A percentile compares a stretch with the other conserved stretches of the same genome.
These are phyloP conservation scores for Chironomus tepperi DNA, from an alignment of 1,140 invertebrate species.

Conservation along the genomic window DNA sequence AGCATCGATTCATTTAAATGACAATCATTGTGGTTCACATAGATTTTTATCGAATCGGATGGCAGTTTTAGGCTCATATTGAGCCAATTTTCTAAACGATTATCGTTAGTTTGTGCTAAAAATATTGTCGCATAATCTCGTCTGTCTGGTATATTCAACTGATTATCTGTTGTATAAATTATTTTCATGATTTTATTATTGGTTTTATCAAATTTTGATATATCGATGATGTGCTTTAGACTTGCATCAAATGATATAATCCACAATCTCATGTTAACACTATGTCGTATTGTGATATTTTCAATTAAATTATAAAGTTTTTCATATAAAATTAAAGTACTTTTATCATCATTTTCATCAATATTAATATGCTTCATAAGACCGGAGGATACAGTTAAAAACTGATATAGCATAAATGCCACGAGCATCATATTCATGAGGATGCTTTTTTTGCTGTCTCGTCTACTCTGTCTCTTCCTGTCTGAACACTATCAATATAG, in stretches of 20 bases:
- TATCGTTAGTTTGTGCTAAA: background rate
- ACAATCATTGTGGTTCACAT: slow-evolving; percentile 6
- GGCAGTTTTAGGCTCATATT: background rate
- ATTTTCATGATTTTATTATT: background rate
- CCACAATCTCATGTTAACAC: background rate
- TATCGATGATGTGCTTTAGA: background rate
- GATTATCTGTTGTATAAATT: background rate
- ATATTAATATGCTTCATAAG: background rate
- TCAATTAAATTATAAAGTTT: slow-evolving; percentile 15
- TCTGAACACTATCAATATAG: too few species aligned
- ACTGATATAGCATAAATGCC: background rate
- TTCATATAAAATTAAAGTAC: slow-evolving; percentile 1
- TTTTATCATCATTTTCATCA: background rate
- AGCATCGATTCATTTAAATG: slow-evolving; percentile 8
- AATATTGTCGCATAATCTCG: slow-evolving; percentile 17
- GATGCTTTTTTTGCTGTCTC: background rate
- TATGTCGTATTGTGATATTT: background rate
- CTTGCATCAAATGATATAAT: background rate
- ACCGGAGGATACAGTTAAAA: background rate
- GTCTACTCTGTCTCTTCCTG: too few species aligned
- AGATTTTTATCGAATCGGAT: background rate
- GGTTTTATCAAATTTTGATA: background rate
- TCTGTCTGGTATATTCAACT: background rate
- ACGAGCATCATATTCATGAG: background rate
- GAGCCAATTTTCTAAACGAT: background rate